A percentile compares a stretch with the other conserved stretches of the same genome.
These are phyloP conservation scores for Cecidostiba fungosa DNA, from an alignment of 2,888 invertebrate species.

Conservation along the genomic window DNA sequence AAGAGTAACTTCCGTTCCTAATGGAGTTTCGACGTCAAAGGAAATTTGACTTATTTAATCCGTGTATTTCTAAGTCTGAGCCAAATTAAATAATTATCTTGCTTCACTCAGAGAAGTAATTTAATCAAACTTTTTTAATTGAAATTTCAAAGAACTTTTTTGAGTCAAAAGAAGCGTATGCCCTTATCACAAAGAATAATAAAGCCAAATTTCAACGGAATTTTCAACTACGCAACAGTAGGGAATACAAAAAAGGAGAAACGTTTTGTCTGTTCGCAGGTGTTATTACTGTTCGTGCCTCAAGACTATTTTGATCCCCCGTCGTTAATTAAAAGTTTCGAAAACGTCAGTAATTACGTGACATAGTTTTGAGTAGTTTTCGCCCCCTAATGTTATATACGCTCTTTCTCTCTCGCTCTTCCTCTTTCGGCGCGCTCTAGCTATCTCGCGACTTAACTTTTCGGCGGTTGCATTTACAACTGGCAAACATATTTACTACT, in stretches of 20 bases:
- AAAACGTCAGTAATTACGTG: slow-evolving; percentile 40
- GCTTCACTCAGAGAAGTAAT: background rate
- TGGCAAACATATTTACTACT: slow-evolving; percentile 23
- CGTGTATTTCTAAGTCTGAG: background rate
- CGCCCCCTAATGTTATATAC: slow-evolving; percentile 10
- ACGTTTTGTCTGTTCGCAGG: background rate
- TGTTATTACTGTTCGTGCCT: background rate
- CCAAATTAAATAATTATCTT: background rate
- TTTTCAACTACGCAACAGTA: background rate
- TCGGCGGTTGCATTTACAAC: slow-evolving; percentile 21
- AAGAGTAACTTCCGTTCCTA: too few species aligned
- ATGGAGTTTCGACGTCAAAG: too few species aligned
- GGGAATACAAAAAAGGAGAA: background rate
- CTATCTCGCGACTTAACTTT: slow-evolving; percentile 9
- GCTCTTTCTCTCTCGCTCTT: slow-evolving; percentile 3
- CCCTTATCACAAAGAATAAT: background rate
- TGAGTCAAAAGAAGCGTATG: background rate
- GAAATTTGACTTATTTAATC: background rate
- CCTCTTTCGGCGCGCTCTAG: background rate
- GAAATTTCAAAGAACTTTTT: background rate
- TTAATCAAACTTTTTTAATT: background rate
- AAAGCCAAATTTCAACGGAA: background rate
- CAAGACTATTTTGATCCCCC: slow-evolving; percentile 16
- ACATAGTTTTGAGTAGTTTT: slow-evolving; percentile 40
- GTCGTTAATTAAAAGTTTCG: slow-evolving; percentile 53